phyloP scores from a whole-genome alignment of 2,113 vertebrate species.

The Agapornis roseicollis region DNA sequence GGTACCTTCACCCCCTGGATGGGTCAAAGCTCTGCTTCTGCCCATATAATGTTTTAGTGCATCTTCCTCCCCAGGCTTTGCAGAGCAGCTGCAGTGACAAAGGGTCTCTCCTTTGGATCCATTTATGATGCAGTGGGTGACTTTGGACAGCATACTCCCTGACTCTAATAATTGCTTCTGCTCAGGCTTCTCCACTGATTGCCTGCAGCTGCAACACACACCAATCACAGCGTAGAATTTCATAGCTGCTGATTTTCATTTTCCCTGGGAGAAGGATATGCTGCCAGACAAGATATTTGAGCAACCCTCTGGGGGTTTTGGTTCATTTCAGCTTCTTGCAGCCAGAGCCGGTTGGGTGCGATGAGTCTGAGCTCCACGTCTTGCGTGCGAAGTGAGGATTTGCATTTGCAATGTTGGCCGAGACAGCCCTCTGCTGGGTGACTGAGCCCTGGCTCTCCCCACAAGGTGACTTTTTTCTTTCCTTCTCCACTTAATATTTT shows the following conservation, averaged over 20 bases:
- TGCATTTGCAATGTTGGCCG: neutral
- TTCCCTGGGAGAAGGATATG: neutral
- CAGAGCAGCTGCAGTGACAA: rapidly evolving
- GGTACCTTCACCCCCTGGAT: neutral
- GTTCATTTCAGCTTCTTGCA: neutral
- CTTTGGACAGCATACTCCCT: neutral
- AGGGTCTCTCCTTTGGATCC: neutral
- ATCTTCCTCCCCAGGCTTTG: neutral
- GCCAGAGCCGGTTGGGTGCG: rapidly evolving
- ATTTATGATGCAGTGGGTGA: neutral
- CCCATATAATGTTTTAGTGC: neutral
- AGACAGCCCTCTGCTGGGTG: neutral
- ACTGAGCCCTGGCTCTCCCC: neutral
- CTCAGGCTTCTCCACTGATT: neutral
- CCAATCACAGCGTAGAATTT: rapidly evolving
- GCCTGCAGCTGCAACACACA: rapidly evolving
- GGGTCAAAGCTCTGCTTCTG: neutral
- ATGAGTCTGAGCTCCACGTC: neutral
- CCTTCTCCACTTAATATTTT: neutral
- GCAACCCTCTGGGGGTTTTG: neutral
- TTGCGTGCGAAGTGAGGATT: no score
- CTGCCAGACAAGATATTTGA: neutral
- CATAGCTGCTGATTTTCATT: neutral
- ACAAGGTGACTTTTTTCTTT: neutral
- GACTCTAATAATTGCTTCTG: neutral